Conservation (phyloP, 2,113 vertebrate genomes). For the Phylloscopus whistleri region DNA sequence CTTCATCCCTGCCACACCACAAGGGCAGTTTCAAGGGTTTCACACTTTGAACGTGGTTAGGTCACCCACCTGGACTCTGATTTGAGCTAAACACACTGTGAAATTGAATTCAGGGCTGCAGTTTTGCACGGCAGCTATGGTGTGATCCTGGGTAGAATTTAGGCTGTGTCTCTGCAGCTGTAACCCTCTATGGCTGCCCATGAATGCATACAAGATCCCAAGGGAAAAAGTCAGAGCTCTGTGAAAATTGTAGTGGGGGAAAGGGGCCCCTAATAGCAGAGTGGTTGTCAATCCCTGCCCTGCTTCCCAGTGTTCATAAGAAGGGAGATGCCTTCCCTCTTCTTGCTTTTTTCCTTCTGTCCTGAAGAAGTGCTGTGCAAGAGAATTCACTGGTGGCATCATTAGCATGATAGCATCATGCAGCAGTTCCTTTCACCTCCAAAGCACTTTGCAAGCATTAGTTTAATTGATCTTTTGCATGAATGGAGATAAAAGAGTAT, state of each 20-base stretch:
- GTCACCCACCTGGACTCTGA: background rate
- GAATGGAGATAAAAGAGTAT: background rate
- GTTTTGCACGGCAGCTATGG: accelerated
- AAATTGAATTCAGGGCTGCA: background rate
- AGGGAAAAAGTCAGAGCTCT: background rate
- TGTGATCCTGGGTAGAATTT: accelerated
- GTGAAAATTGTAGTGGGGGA: accelerated
- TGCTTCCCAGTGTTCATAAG: accelerated
- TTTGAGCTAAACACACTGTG: background rate
- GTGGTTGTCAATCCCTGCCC: background rate
- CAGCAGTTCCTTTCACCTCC: background rate
- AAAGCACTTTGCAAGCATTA: background rate
- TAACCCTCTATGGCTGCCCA: accelerated
- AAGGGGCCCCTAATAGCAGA: background rate
- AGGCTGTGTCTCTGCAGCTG: background rate
- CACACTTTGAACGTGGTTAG: background rate
- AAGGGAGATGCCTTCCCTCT: background rate
- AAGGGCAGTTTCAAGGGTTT: background rate
- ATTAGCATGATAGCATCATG: background rate
- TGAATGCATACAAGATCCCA: accelerated
- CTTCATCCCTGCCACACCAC: background rate
- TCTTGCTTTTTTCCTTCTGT: background rate
- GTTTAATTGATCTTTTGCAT: background rate
- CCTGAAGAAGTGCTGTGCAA: background rate
- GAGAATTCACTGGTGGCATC: background rate